Percentiles rank a stretch among this genome's conserved stretches.
Conservation (phyloP, 2,113 vertebrate species). For the Lota lota region DNA sequence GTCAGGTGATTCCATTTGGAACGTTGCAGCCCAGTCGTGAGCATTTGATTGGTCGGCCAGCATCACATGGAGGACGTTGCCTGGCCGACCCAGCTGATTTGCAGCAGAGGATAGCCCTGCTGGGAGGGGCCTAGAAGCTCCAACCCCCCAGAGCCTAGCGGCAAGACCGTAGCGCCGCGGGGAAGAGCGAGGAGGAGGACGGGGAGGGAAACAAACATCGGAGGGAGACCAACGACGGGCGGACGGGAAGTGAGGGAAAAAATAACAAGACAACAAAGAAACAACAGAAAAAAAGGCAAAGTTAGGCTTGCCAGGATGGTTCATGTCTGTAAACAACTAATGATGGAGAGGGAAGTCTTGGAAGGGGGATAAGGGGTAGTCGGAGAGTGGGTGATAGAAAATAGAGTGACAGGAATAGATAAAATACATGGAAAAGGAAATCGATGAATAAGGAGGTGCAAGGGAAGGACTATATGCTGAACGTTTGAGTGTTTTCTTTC, state of each 20-base stretch:
- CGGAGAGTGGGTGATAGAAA: too few species aligned
- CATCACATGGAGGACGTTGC: constrained; percentile 44
- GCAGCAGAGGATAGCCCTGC: constrained; percentile 60
- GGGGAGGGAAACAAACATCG: neutral
- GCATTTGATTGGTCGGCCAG: too few species aligned
- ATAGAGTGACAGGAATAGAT: too few species aligned
- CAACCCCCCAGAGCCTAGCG: constrained; percentile 39
- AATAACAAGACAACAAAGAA: constrained; percentile 18
- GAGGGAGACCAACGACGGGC: constrained; percentile 8
- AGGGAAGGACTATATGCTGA: too few species aligned
- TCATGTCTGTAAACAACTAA: neutral
- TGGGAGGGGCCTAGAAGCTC: constrained; percentile 28
- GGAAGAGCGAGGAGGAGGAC: neutral
- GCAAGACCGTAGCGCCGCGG: constrained; percentile 25
- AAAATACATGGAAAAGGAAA: too few species aligned
- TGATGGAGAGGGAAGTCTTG: neutral
- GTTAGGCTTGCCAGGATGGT: constrained; percentile 8
- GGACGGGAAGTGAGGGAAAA: constrained; percentile 21
- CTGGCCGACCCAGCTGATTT: constrained; percentile 55
- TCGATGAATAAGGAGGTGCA: too few species aligned
- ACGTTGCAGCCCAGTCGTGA: too few species aligned
- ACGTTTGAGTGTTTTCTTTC: too few species aligned
- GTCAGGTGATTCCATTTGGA: too few species aligned
- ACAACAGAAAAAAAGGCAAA: constrained; percentile 19
- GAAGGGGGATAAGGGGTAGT: neutral